Evolutionary conservation across 2,113 vertebrate species (phyloP).

Genomic region (Ciconia stormi): DNA sequence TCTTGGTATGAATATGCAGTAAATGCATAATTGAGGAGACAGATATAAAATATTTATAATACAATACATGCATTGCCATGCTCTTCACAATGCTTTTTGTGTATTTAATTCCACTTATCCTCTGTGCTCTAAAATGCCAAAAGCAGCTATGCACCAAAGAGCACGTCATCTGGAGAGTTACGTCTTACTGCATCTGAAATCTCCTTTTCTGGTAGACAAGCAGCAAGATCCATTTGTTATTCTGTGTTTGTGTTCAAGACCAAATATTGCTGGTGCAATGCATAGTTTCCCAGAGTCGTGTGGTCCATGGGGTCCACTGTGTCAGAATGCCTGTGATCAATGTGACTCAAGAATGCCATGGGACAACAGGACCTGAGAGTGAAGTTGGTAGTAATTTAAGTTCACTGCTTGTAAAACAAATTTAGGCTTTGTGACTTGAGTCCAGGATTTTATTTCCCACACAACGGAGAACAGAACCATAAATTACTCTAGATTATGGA

Average conservation of each 20-base stretch:
- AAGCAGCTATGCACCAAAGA: not conserved
- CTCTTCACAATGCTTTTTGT: not conserved
- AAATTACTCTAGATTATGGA: not conserved
- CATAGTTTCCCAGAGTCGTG: conserved; percentile 1
- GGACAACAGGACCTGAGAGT: not conserved
- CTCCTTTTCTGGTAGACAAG: not conserved
- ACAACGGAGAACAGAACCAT: not conserved
- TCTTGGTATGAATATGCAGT: not conserved
- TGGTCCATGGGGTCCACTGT: not conserved
- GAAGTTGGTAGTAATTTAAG: not conserved
- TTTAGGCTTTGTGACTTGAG: not conserved
- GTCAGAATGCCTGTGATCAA: not conserved
- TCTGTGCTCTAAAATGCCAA: not conserved
- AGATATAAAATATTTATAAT: not conserved
- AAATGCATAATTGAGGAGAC: not conserved
- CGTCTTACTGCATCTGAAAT: not conserved
- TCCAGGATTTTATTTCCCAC: not conserved
- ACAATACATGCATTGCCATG: not conserved
- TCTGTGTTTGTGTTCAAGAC: not conserved
- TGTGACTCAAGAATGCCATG: not conserved
- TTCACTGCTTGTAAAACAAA: not conserved
- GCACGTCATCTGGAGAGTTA: not conserved
- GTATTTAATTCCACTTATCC: not conserved
- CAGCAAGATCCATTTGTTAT: not conserved
- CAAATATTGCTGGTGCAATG: not conserved